Base-by-base conservation (phyloP, 2,888 invertebrate genomes). In the Nesidiocoris tenuis region DNA sequence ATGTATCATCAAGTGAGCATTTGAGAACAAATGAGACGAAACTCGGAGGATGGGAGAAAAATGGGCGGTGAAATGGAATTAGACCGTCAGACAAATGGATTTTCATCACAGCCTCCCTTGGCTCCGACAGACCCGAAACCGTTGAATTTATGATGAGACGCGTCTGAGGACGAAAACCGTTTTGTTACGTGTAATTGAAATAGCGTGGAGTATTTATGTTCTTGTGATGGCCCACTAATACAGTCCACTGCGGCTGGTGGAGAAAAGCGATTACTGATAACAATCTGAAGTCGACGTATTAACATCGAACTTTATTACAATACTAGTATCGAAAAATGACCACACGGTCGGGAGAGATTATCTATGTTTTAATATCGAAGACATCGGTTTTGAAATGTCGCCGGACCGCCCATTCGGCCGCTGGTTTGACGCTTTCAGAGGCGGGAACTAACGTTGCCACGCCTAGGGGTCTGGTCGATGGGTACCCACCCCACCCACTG, bases 181-280 rank as follows among this genome's bases (percentile, higher is more conserved):
- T 71, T 71, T 71, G 71, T 71, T 71, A 59, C 61, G 9, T 25
- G 61, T 71, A 71, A 71, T 71, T 71, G 71, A 71, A 71, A 71
- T 71, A 71, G 71, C 71, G 61, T 39, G 19, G 71, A 61, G 55
- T 61, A 61, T 25, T 61, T 39, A 39, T 39, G 39, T 12, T 3
- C 5, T 12, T 12, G 39, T 12, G 39, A 39, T 39, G 39, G 39
- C 5, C 3, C 39, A n/a, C 39, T 39, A 39, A 7, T 39, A 39
- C 39, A 39, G 12, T 39, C 39, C n/a, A n/a, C n/a, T n/a, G n/a
- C n/a, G n/a, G 12, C 12, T 39, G 39, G 39, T 7, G 39, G 39
- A 39, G 39, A n/a, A n/a, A n/a, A n/a, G n/a, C n/a, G n/a, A n/a
- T n/a, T n/a, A n/a, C n/a, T 39, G 39, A 39, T 39, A 7, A 39